Evolutionary conservation across 2,113 vertebrate genomes (phyloP).

Genomic region (Orthonyx spaldingii): DNA sequence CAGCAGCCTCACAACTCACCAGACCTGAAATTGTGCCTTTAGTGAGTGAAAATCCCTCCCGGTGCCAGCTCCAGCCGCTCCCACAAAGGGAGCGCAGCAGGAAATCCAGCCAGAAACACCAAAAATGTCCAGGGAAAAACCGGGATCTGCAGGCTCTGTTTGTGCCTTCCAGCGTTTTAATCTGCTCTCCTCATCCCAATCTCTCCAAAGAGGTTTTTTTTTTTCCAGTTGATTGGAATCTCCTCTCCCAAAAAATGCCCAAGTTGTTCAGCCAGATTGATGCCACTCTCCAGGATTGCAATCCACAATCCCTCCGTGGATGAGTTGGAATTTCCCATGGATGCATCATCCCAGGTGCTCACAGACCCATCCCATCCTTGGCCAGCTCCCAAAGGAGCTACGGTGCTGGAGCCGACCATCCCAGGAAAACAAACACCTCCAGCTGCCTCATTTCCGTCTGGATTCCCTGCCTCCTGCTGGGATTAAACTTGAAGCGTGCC

Average conservation of each 20-base stretch:
- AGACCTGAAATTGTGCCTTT: accelerated
- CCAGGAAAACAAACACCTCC: background rate
- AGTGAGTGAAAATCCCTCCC: background rate
- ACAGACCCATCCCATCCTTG: background rate
- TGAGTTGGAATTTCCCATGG: background rate
- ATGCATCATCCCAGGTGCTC: background rate
- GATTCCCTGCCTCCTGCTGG: background rate
- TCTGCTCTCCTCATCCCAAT: background rate
- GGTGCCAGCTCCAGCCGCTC: accelerated
- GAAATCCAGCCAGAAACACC: background rate
- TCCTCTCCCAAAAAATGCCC: background rate
- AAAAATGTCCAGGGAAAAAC: background rate
- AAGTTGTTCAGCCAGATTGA: accelerated
- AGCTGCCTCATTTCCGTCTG: background rate
- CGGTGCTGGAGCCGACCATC: accelerated
- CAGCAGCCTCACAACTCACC: accelerated
- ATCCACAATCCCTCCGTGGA: too few species aligned
- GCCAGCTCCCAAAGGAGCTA: background rate
- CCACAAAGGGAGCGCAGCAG: accelerated
- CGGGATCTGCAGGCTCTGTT: accelerated
- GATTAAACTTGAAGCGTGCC: accelerated
- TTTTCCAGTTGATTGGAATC: background rate
- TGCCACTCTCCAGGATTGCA: accelerated
- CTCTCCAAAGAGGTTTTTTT: background rate
- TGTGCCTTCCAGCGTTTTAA: background rate